These are phyloP conservation scores for Mesochorus sp. DNA, from an alignment of 2,888 invertebrate genomes.

Conservation along the genomic window DNA sequence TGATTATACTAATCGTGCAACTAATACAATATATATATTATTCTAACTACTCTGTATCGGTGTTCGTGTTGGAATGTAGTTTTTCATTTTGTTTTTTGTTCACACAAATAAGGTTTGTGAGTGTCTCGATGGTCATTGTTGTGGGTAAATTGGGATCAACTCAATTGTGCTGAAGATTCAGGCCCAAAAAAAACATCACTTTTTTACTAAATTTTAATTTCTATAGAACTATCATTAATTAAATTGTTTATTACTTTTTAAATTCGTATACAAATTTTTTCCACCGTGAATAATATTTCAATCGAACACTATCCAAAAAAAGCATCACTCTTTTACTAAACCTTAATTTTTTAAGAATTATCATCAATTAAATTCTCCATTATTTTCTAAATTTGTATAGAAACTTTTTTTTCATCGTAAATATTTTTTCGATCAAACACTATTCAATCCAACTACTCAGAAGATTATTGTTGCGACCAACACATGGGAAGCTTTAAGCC, in stretches of 20 bases:
- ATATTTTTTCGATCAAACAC: neutral
- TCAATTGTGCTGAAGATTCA: conserved; percentile 26
- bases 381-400: too few relatives aligned
- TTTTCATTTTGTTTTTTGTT: conserved; percentile 58
- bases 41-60: conserved; percentile 72
- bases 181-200: conserved; percentile 7
- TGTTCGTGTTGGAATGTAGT: conserved; percentile 79
- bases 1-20: conserved; percentile 74
- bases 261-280: too few relatives aligned
- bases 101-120: conserved; percentile 71
- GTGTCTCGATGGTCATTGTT: conserved; percentile 76
- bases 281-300: neutral
- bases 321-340: neutral
- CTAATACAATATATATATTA: conserved; percentile 63
- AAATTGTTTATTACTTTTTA: conserved; percentile 3
- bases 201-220: conserved; percentile 8
- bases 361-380: neutral
- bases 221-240: conserved; percentile 9
- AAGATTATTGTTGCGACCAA: conserved; percentile 1
- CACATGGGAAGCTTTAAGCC: neutral
- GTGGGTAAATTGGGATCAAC: conserved; percentile 69
- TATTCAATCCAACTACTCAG: conserved; percentile 1
- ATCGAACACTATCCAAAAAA: neutral
- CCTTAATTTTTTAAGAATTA: conserved; percentile 25
- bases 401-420: neutral